Base-by-base conservation (phyloP, 2,888 invertebrate genomes). In the Liodrosophila aerea region DNA sequence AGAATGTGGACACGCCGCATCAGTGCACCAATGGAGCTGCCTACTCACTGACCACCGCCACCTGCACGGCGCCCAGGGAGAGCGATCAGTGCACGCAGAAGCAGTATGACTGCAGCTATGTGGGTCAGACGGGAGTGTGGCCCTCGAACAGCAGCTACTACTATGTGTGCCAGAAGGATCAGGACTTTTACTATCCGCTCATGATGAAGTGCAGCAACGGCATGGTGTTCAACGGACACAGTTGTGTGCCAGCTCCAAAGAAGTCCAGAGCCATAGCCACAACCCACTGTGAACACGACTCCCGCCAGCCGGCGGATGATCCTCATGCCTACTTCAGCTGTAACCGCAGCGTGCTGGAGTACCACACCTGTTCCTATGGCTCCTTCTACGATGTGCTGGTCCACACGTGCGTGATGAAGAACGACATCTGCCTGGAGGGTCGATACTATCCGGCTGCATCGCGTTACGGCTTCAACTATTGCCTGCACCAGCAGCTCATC, bases 111-210 rank as follows among this genome's bases (percentile, higher is more conserved):
- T 89, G 89, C 52, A 44, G 16, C 8, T 47, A 46, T n/a, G 39
- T 73, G 1, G 87, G 88, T 0, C 66, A 88, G 31, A 75, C 61
- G 7, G 85, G 72, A 0, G 69, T 64, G 1, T 88, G 89, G 88
- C 46, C 77, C 0, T 60, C 77, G 1, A 81, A 88, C 60, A 39
- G 57, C 7, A 81, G 67, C 22, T 87, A 78, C 47, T 88, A 76
- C 45, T 88, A 89, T 16, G 60, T 88, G 2, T 88, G 88, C 39
- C 70, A 80, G 15, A 58, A 70, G 45, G 71, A 82, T 2, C 39
- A 49, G 4, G 53, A 64, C 4, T 15, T 74, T 11, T 67, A 73
- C 34, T 85, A 82, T 64, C 89, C 89, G 0, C 41, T 85, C 33
- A 72, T 88, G 58, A 80, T 85, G 74, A 75, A 73, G 29, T 88